Evolutionary conservation across 2,888 invertebrate genomes (phyloP).

Genomic region (Crioceris asparagi): DNA sequence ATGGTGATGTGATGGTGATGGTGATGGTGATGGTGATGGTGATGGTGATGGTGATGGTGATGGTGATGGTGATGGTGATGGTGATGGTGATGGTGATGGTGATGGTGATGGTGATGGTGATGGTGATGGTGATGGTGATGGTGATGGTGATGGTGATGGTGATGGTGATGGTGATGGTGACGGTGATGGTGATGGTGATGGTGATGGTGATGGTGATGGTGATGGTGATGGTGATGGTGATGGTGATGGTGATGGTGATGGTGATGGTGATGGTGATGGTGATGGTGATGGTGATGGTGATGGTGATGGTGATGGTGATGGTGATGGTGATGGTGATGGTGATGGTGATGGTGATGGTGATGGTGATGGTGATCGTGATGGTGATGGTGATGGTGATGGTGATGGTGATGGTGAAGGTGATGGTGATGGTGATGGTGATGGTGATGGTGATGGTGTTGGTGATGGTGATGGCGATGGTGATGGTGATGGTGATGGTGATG

Average conservation of each 20-base stretch:
- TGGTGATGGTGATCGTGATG: conserved; percentile 1
- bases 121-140: conserved; percentile 1
- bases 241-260: conserved; percentile 1
- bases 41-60: conserved; percentile 1
- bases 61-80: conserved; percentile 1
- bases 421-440: background rate
- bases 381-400: conserved; percentile 1
- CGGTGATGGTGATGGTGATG: conserved; percentile 1
- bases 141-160: background rate
- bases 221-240: conserved; percentile 1
- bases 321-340: conserved; percentile 1
- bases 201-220: background rate
- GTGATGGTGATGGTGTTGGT: background rate
- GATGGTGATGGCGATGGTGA: too few relatives aligned
- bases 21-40: too few relatives aligned
- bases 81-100: background rate
- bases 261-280: conserved; percentile 1
- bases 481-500: too few relatives aligned
- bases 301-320: conserved; percentile 2
- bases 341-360: conserved; percentile 2
- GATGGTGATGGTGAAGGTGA: conserved; percentile 3
- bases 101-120: conserved; percentile 1
- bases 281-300: conserved; percentile 1
- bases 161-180: background rate
- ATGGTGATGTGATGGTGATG: too few relatives aligned